Percentiles rank a stretch among this genome's conserved stretches.
phyloP scores from a whole-genome alignment of 2,888 invertebrate genomes.

The Tiliacea citrago region DNA sequence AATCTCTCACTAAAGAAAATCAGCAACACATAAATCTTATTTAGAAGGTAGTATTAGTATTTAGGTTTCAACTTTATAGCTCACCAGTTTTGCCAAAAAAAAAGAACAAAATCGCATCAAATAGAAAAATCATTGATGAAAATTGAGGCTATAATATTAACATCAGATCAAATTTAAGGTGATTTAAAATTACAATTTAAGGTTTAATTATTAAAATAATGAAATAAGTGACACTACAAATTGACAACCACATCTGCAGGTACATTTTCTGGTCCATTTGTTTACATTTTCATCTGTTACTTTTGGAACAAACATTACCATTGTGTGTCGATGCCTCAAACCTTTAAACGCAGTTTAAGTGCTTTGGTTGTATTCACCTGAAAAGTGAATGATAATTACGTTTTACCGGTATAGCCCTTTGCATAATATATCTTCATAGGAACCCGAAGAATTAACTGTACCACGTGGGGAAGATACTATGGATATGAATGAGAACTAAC shows the following conservation, averaged over 20 bases:
- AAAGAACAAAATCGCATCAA: too few relatives aligned
- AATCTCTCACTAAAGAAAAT: background rate
- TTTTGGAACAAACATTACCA: background rate
- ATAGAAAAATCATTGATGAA: too few relatives aligned
- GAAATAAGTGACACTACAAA: background rate
- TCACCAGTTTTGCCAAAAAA: too few relatives aligned
- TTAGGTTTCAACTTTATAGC: background rate
- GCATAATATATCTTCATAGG: background rate
- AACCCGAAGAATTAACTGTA: background rate
- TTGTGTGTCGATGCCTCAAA: background rate
- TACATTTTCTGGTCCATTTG: background rate
- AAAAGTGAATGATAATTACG: background rate
- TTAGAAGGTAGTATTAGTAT: too few relatives aligned
- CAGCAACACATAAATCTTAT: background rate
- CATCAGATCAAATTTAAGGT: too few relatives aligned
- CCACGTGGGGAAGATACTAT: background rate
- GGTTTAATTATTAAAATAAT: too few relatives aligned
- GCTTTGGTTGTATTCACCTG: too few relatives aligned
- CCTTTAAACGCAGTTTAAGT: background rate
- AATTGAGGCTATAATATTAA: too few relatives aligned
- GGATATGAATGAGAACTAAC: too few relatives aligned
- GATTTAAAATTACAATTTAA: too few relatives aligned
- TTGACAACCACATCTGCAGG: too few relatives aligned
- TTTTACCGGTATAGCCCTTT: background rate
- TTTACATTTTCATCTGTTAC: background rate